These are phyloP conservation scores for Cricetomys ansorgei DNA, from an alignment of 2,113 vertebrate species.

Conservation along the genomic window DNA sequence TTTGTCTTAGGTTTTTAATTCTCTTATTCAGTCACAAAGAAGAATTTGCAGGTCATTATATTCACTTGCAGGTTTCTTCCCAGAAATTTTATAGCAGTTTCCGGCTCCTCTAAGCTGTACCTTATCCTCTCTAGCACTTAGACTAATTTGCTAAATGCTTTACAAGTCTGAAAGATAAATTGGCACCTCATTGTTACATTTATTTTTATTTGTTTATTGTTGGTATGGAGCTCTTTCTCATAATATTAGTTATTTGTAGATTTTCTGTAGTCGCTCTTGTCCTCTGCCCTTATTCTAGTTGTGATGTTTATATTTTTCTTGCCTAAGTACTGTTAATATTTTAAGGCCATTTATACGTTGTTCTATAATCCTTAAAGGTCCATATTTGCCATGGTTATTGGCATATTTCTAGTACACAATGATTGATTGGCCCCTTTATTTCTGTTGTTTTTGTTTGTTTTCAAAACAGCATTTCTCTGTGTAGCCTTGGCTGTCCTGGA, in stretches of 20 bases:
- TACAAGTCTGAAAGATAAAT: neutral
- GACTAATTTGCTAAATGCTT: neutral
- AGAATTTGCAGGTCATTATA: neutral
- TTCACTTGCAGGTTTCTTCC: neutral
- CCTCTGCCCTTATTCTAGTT: neutral
- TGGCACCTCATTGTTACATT: neutral
- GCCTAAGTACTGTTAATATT: neutral
- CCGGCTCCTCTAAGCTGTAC: neutral
- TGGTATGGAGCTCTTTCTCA: neutral
- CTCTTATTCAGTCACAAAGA: neutral
- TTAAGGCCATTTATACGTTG: neutral
- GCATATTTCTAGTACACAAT: neutral
- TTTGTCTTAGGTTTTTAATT: constrained; percentile 9
- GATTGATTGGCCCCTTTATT: neutral
- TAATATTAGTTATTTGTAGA: neutral
- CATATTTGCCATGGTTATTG: neutral
- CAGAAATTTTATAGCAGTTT: neutral
- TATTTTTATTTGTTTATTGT: neutral
- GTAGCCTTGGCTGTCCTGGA: neutral
- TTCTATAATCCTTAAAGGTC: neutral
- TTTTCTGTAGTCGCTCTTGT: neutral
- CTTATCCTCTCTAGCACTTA: neutral
- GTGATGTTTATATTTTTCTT: neutral
- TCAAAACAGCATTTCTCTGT: neutral
- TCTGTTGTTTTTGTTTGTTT: neutral